Evolutionary conservation across 1,140 invertebrate genomes (phyloP), one percentile per base, ranked within the genome.

Genomic region (Sesamia nonagrioides): DNA sequence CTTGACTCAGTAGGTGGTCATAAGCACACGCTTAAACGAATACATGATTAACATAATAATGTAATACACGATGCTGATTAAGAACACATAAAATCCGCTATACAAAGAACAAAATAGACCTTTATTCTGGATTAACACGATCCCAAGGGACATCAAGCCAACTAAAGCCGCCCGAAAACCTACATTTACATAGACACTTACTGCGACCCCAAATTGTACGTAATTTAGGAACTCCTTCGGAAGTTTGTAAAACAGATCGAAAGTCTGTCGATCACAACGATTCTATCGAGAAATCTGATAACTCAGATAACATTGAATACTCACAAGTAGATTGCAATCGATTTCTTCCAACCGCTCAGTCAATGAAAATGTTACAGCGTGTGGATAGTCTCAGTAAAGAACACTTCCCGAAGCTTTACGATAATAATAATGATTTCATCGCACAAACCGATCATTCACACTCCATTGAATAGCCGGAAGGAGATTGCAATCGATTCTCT

Each of bases 141-240:
- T 74, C 71, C 56, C 54, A 27, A n/a, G 17, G 40, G 71, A 74
- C 71, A 74, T 74, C 71, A 60, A 56, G 66, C 21, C 21, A 69
- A 66, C 61, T 66, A 54, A 35, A 56, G 54, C 71, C 71, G 71
- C 60, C 54, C 37, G 42, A 69, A 74, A 74, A 74, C 40, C 71
- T 40, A 45, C 71, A 58, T 74, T 58, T 73, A 74, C 71, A 74
- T 60, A 74, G 54, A 45, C 35, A 60, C 71, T 74, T 37, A 60
- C 54, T 60, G 54, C 58, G 54, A 60, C 54, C 71, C 71, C 17
- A 74, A 74, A 74, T 74, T 60, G 68, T 71, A 17, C 50, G 27
- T 54, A 35, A 54, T 54, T 71, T 54, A 54, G 40, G 35, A 71
- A 54, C 33, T 52, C 45, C 33, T 45, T 37, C 48, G 42, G 15